phyloP scores from a whole-genome alignment of 2,888 invertebrate species.

The Epinotia ramella region DNA sequence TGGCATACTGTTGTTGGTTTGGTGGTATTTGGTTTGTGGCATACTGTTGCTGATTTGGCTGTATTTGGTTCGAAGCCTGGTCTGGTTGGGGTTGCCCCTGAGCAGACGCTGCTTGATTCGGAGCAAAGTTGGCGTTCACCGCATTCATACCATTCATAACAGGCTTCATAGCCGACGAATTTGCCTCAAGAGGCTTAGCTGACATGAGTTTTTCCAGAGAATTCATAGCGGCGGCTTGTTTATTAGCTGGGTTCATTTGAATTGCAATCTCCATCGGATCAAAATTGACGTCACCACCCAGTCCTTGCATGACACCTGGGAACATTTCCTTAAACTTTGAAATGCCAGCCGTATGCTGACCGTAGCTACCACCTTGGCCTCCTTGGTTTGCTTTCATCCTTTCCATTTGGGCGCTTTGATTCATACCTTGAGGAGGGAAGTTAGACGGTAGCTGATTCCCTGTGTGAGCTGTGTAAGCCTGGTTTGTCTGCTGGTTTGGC shows the following conservation, averaged over 20 bases:
- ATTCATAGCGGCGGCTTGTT: constrained; percentile 66
- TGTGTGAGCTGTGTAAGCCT: constrained; percentile 20
- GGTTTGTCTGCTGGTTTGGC: constrained; percentile 28
- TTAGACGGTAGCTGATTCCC: constrained; percentile 20
- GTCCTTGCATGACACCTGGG: constrained; percentile 69
- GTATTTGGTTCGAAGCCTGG: constrained; percentile 47
- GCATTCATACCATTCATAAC: constrained; percentile 37
- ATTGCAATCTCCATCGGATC: constrained; percentile 80
- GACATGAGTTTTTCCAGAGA: constrained; percentile 69
- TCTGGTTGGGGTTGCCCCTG: constrained; percentile 8
- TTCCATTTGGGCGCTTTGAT: constrained; percentile 31
- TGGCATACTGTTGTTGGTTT: constrained; percentile 48
- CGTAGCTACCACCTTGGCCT: constrained; percentile 51
- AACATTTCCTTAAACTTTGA: constrained; percentile 77
- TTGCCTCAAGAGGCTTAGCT: constrained; percentile 44
- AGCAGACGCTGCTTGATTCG: constrained; percentile 16
- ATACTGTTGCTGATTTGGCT: constrained; percentile 50
- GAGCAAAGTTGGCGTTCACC: constrained; percentile 19
- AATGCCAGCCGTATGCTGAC: constrained; percentile 67
- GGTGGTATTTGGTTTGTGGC: constrained; percentile 49
- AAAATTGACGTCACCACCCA: constrained; percentile 69
- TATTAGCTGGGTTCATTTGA: constrained; percentile 80
- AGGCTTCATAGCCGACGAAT: constrained; percentile 25
- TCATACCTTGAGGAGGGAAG: constrained; percentile 47
- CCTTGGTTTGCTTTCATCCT: constrained; percentile 12